phyloP scores from a whole-genome alignment of 2,888 invertebrate genomes.

The Lamproptera curius region DNA sequence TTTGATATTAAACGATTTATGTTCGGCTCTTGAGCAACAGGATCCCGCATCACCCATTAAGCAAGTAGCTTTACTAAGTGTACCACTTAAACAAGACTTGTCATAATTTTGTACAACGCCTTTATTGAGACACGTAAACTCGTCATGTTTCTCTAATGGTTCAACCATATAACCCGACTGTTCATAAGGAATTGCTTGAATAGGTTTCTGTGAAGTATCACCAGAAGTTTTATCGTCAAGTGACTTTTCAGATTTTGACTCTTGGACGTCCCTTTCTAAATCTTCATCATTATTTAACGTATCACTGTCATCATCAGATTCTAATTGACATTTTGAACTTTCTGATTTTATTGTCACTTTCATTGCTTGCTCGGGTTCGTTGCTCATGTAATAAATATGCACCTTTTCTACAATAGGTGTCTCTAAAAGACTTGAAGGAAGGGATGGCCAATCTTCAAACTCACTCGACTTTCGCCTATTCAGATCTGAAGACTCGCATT shows the following conservation, averaged over 20 bases:
- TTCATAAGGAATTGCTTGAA: slow-evolving; percentile 67
- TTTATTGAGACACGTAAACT: slow-evolving; percentile 56
- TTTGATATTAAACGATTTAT: slow-evolving; percentile 56
- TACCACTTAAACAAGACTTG: slow-evolving; percentile 67
- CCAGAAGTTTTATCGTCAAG: slow-evolving; percentile 45
- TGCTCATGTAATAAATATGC: slow-evolving; percentile 87
- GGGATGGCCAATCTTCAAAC: slow-evolving; percentile 89
- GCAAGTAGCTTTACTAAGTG: slow-evolving; percentile 67
- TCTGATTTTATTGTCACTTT: slow-evolving; percentile 85
- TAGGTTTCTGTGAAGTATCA: slow-evolving; percentile 52
- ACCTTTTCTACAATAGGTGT: slow-evolving; percentile 86
- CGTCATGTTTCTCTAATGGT: slow-evolving; percentile 62
- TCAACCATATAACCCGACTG: slow-evolving; percentile 74
- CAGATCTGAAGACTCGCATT: slow-evolving; percentile 41
- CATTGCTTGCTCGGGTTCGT: slow-evolving; percentile 87
- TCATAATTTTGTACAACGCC: slow-evolving; percentile 67
- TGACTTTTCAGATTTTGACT: slow-evolving; percentile 65
- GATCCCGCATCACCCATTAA: slow-evolving; percentile 66
- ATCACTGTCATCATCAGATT: slow-evolving; percentile 83
- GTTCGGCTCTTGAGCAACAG: slow-evolving; percentile 64
- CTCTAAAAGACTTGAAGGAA: slow-evolving; percentile 85
- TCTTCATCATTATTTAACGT: slow-evolving; percentile 83
- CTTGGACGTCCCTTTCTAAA: slow-evolving; percentile 74
- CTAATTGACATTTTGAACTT: slow-evolving; percentile 81
- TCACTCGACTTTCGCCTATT: slow-evolving; percentile 78